phyloP scores from a whole-genome alignment of 1,140 invertebrate genomes.

The Cherax destructor region DNA sequence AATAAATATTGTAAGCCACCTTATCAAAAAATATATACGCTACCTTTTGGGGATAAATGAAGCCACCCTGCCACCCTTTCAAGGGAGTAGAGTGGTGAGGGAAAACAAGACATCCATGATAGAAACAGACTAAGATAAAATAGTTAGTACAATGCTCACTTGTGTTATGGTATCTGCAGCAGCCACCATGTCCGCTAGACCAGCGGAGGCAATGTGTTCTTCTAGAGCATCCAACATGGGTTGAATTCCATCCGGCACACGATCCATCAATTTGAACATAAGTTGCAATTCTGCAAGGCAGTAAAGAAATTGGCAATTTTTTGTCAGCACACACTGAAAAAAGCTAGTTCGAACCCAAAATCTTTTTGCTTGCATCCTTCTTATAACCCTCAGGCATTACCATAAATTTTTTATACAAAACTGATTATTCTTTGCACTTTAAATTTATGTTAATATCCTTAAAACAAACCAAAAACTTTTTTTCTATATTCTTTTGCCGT shows the following conservation, averaged over 20 bases:
- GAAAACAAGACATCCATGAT: not conserved
- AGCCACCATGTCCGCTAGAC: constrained; percentile 97
- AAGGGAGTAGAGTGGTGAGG: too few relatives aligned
- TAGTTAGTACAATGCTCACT: constrained; percentile 74
- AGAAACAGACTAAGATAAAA: not conserved
- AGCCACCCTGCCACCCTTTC: too few relatives aligned
- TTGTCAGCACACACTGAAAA: too few relatives aligned
- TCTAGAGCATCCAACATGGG: constrained; percentile 95
- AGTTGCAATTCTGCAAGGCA: constrained; percentile 83
- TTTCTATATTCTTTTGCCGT: too few relatives aligned
- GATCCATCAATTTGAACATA: constrained; percentile 96
- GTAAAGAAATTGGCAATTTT: not conserved
- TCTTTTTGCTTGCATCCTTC: not conserved
- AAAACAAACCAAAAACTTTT: too few relatives aligned
- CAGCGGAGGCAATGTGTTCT: constrained; percentile 93
- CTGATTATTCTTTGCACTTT: too few relatives aligned
- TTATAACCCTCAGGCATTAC: not conserved
- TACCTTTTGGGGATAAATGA: too few relatives aligned
- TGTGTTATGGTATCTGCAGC: constrained; percentile 96
- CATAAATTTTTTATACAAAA: not conserved
- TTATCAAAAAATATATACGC: too few relatives aligned
- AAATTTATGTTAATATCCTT: too few relatives aligned
- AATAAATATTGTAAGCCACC: too few relatives aligned
- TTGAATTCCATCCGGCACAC: constrained; percentile 91
- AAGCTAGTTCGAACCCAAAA: too few relatives aligned